These are phyloP conservation scores for Palythoa grandiflora DNA, from an alignment of 92 coral and sea anemone species.

Conservation along the genomic window DNA sequence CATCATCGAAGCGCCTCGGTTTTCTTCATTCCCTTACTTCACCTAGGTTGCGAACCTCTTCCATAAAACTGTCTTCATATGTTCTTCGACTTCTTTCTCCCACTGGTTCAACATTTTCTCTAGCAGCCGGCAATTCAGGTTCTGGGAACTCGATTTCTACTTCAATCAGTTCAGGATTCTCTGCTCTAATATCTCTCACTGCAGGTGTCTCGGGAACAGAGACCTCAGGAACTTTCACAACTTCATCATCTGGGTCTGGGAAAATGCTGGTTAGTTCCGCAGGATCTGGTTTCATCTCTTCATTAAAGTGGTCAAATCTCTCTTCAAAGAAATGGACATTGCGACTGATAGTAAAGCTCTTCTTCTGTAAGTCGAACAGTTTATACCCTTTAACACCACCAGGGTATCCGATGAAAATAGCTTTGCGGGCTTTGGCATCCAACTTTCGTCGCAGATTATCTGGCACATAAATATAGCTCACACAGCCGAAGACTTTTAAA, in stretches of 20 bases:
- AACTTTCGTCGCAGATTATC: too few species aligned
- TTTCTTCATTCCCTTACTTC: constrained; percentile 62
- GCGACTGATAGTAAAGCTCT: constrained; percentile 55
- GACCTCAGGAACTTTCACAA: constrained; percentile 22
- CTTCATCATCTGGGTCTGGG: constrained; percentile 40
- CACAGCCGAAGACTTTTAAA: constrained; percentile 36
- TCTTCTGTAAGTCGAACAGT: constrained; percentile 36
- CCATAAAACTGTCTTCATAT: constrained; percentile 54
- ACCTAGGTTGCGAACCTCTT: constrained; percentile 55
- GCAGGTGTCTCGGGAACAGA: constrained; percentile 21
- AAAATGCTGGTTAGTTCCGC: constrained; percentile 44
- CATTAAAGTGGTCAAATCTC: constrained; percentile 57
- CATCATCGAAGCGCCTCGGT: constrained; percentile 59
- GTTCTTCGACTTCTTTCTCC: constrained; percentile 27
- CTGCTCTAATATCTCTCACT: constrained; percentile 16
- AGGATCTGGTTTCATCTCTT: constrained; percentile 34
- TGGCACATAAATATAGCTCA: too few species aligned
- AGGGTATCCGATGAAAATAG: constrained; percentile 53
- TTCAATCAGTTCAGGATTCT: constrained; percentile 4
- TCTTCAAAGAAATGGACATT: constrained; percentile 55
- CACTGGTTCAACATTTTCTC: constrained; percentile 38
- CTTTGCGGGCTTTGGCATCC: constrained; percentile 1
- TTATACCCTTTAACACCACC: constrained; percentile 40
- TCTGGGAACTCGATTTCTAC: constrained; percentile 13
- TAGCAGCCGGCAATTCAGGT: constrained; percentile 17